phyloP scores from a whole-genome alignment of 2,113 vertebrate genomes.

The Orcinus orca region DNA sequence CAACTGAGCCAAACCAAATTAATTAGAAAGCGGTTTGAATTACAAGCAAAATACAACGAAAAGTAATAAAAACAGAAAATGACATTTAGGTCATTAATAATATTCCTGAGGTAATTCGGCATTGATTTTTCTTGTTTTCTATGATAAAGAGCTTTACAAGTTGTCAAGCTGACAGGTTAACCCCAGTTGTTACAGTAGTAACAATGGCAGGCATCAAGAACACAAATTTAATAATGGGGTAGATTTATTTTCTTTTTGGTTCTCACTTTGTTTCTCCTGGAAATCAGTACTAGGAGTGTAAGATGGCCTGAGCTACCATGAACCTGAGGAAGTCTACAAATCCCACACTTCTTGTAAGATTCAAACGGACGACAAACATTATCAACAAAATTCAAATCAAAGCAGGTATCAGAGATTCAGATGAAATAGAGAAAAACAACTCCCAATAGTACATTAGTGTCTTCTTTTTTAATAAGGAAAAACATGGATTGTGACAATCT shows the following conservation, averaged over 20 bases:
- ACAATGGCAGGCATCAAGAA: background rate
- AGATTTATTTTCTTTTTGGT: constrained; percentile 50
- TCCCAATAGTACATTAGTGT: background rate
- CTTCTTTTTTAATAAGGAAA: background rate
- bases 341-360: background rate
- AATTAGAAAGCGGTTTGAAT: constrained; percentile 93
- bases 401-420: background rate
- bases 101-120: constrained; percentile 89
- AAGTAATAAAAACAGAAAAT: constrained; percentile 91
- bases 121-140: constrained; percentile 91
- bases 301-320: background rate
- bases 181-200: constrained; percentile 57
- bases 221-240: constrained; percentile 40
- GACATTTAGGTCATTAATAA: constrained; percentile 89
- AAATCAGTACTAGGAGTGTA: background rate
- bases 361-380: background rate
- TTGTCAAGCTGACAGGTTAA: constrained; percentile 89
- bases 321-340: background rate
- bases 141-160: constrained; percentile 86
- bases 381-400: background rate
- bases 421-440: background rate
- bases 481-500: background rate
- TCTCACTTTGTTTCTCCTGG: constrained; percentile 27
- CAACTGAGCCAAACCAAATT: constrained; percentile 88
- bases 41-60: constrained; percentile 92